Evolutionary conservation across 1,140 invertebrate species (phyloP), one percentile per base, ranked within the genome.

Genomic region (Pseudachorutes palmiensis): DNA sequence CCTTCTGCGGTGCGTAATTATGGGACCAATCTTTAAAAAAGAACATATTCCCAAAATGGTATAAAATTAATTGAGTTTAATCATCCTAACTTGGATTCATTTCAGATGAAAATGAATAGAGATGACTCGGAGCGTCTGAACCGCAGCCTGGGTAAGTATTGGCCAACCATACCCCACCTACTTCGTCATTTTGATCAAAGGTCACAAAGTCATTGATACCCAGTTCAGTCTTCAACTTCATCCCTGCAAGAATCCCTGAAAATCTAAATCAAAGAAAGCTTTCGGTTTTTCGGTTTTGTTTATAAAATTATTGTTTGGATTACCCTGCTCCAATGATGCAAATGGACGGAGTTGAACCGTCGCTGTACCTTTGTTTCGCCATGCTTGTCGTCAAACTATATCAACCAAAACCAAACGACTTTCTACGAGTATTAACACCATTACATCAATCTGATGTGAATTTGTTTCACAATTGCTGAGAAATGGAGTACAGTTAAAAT

Each of bases 181-280:
- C 61, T n/a, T 68, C 67, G 3, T 55, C 1, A 48, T 68, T 68
- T 14, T 26, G 22, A 3, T 68, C 67, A 32, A 64, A 68, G 5
- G 59, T 29, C 28, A 61, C 62, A 57, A 61, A 59, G 31, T 19
- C 32, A 31, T 33, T 57, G 32, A 64, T 3, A 33, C 41, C 60
- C 58, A 69, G 29, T 45, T 68, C 26, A 24, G 45, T 64, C 29
- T 60, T 41, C 22, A 68, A 22, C 36, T 68, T 61, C 41, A 64
- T 60, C 9, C 36, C 67, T 2, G 62, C 51, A 58, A 61, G 64
- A 5, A 68, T n/a, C 2, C 67, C 67, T 24, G 67, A 68, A 60
- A 64, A 68, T 32, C 67, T 68, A 28, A 61, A 24, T 19, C 5
- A 3, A 26, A 12, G 5, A 61, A 12, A 61, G 24, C 24, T 57